Conservation (phyloP, 2,888 invertebrate genomes). For the Linyphia triangularis region DNA sequence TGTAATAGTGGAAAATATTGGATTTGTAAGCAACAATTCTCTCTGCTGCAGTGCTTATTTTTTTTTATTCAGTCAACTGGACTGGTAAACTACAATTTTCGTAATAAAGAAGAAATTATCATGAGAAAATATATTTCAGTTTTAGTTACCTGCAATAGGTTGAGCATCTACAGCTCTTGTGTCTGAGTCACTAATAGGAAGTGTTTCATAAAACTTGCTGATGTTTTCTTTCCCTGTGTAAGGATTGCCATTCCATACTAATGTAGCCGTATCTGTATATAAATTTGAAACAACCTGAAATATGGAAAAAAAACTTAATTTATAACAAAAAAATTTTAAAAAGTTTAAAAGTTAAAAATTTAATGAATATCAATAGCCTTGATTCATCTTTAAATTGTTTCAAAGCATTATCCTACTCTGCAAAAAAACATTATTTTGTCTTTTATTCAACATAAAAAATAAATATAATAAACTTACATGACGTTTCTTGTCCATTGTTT, state of each 20-base stretch:
- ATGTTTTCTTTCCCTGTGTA: conserved; percentile 89
- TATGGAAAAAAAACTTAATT: conserved; percentile 76
- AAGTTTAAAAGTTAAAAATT: neutral
- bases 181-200: conserved; percentile 89
- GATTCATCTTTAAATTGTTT: neutral
- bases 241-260: conserved; percentile 96
- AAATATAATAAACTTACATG: conserved; percentile 85
- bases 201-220: conserved; percentile 89
- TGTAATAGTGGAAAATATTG: too few relatives aligned
- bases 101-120: too few relatives aligned
- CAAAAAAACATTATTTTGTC: too few relatives aligned
- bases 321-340: neutral
- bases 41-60: too few relatives aligned
- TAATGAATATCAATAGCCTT: neutral
- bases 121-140: too few relatives aligned
- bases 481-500: conserved; percentile 91
- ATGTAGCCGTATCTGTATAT: conserved; percentile 89
- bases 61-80: too few relatives aligned
- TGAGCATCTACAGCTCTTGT: conserved; percentile 92
- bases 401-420: neutral
- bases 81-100: too few relatives aligned
- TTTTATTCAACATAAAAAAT: too few relatives aligned
- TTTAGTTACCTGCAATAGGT: conserved; percentile 85
- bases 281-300: conserved; percentile 80
- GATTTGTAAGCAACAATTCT: too few relatives aligned